A percentile compares a stretch with the other conserved stretches of the same genome.
Conservation (phyloP, 2,797 vertebrate species). For the Sebastes trivittatus region DNA sequence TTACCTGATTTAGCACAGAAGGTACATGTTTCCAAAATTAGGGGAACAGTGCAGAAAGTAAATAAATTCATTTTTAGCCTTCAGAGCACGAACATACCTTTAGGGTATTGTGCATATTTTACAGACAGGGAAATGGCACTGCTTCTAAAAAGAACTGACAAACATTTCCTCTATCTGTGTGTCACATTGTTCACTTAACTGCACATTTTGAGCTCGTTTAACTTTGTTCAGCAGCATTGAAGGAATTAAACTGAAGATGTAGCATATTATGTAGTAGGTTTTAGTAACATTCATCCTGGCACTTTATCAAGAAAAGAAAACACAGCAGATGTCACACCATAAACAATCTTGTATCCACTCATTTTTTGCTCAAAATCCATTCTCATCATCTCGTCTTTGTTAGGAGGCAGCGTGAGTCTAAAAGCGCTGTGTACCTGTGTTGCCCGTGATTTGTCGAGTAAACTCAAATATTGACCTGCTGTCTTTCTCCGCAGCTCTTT, state of each 20-base stretch:
- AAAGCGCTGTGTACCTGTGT: neutral
- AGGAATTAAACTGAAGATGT: neutral
- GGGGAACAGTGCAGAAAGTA: neutral
- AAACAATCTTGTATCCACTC: neutral
- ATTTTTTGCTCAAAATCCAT: neutral
- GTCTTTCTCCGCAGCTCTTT: neutral
- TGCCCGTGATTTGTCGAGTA: conserved; percentile 13
- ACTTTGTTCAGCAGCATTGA: neutral
- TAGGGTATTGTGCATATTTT: conserved; percentile 3
- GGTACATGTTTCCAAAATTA: neutral
- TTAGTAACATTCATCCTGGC: neutral
- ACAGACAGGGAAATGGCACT: neutral
- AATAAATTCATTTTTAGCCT: conserved; percentile 1
- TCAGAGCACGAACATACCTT: neutral
- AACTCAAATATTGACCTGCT: conserved; percentile 30
- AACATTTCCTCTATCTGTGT: neutral
- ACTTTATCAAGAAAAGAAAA: neutral
- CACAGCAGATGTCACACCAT: neutral
- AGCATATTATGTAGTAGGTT: neutral
- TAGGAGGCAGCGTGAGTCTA: neutral
- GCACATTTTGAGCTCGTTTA: neutral
- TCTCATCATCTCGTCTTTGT: neutral
- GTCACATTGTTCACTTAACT: neutral
- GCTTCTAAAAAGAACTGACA: conserved; percentile 10
- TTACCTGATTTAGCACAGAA: neutral